Evolutionary conservation across 1,140 invertebrate species (phyloP), one percentile per base, ranked within the genome.

Genomic region (Manduca sexta): DNA sequence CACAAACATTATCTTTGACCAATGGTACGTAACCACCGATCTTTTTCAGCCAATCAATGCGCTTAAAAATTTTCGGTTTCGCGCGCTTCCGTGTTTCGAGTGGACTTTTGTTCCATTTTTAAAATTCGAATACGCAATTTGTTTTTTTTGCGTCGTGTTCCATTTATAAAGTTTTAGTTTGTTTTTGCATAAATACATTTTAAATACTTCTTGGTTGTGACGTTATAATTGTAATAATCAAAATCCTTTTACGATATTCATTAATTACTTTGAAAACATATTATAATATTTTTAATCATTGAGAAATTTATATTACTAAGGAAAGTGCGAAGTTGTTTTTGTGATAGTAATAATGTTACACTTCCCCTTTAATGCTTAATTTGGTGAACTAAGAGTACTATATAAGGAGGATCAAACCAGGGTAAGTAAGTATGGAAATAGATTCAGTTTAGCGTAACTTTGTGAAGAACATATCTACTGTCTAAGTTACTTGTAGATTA

Each of bases 1-100:
- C 67, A 73, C 74, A 74, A 80, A 78, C 66, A 79, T 84, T 82
- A 80, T 84, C 70, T 84, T 80, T 84, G 78, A 74, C 80, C 80
- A 84, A 84, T 84, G 74, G 80, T 55, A 78, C 61, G 67, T 72
- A 61, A 71, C 68, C 67, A 58, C 61, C 44, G 55, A 56, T 64
- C 69, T 69, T 81, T 84, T 80, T 66, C 71, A 75, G 67, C 80
- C 80, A 84, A 84, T 82, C 61, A 60, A 73, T 47, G 63, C 49
- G 56, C 49, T 62, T 45, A 57, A 66, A 72, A 66, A 64, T 65
- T 30, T 75, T 67, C 49, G 56, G 57, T 70, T 65, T 73, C 64
- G 60, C 55, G 64, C 63, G 60, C 52, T 72, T 69, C 60, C 47
- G 44, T 58, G 60, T 76, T 75, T 61, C 4, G 52, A 68, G 60